phyloP scores from a whole-genome alignment of 2,888 invertebrate genomes.

The Erebia aethiops region DNA sequence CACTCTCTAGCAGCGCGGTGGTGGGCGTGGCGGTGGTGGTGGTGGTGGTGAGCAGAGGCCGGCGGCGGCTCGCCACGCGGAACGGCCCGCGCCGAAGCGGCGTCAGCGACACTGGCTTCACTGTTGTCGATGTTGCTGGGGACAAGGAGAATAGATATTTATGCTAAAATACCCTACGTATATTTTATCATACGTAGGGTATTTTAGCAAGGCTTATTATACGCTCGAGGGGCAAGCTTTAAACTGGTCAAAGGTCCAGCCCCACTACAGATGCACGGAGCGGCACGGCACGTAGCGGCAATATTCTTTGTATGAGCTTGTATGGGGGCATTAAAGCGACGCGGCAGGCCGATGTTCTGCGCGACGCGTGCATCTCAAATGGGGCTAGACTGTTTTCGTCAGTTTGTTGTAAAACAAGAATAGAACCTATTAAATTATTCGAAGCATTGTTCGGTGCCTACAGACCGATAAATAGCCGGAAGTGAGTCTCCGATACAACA shows the following conservation, averaged over 20 bases:
- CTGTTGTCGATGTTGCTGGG: slow-evolving; percentile 41
- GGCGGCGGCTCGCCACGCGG: slow-evolving; percentile 65
- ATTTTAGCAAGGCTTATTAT: too few relatives aligned
- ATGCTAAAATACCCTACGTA: too few relatives aligned
- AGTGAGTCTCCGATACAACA: slow-evolving; percentile 16
- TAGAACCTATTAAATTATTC: slow-evolving; percentile 17
- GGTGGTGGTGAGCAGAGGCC: slow-evolving; percentile 47
- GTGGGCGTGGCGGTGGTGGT: slow-evolving; percentile 50
- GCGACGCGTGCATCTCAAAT: too few relatives aligned
- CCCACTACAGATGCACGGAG: too few relatives aligned
- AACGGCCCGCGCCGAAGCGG: slow-evolving; percentile 59
- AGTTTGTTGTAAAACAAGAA: slow-evolving; percentile 14
- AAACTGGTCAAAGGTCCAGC: too few relatives aligned
- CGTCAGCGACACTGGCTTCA: slow-evolving; percentile 40
- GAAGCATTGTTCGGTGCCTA: slow-evolving; percentile 26
- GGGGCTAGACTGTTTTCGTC: background rate
- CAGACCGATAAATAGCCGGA: slow-evolving; percentile 37
- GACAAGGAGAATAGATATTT: background rate
- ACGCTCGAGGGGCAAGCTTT: too few relatives aligned
- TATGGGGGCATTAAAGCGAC: too few relatives aligned
- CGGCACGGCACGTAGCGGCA: too few relatives aligned
- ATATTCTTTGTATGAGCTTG: too few relatives aligned
- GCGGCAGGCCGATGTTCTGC: too few relatives aligned
- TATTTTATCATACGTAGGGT: too few relatives aligned
- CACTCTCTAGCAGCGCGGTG: slow-evolving; percentile 53